A percentile compares a stretch with the other conserved stretches of the same genome.
phyloP scores from a whole-genome alignment of 2,888 invertebrate genomes.

The Ophion obscuratus region DNA sequence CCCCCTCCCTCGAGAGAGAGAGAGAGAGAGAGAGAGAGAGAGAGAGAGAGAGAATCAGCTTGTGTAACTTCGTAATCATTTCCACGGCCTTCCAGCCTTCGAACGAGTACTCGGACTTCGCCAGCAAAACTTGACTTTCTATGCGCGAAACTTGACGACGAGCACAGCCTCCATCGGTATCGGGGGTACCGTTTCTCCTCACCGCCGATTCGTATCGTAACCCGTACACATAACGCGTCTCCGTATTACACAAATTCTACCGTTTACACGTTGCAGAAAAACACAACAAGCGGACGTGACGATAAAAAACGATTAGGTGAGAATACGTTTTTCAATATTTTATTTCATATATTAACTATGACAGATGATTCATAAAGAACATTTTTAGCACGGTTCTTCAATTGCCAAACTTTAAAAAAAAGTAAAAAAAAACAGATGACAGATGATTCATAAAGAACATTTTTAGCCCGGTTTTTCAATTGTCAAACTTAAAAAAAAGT shows the following conservation, averaged over 20 bases:
- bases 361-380: too few relatives aligned
- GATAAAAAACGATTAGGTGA: too few relatives aligned
- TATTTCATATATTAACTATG: too few relatives aligned
- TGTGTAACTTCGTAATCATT: constrained; percentile 73
- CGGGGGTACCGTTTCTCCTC: constrained; percentile 27
- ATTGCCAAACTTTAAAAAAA: too few relatives aligned
- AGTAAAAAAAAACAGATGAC: background rate
- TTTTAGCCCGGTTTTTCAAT: too few relatives aligned
- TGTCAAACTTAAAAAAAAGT: too few relatives aligned
- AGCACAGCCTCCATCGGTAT: constrained; percentile 19
- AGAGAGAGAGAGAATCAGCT: constrained; percentile 49
- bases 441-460: too few relatives aligned
- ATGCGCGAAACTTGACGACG: constrained; percentile 54
- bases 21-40: background rate
- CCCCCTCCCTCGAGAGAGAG: too few relatives aligned
- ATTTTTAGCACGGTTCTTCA: too few relatives aligned
- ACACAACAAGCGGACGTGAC: background rate
- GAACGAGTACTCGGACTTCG: constrained; percentile 54
- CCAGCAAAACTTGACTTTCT: constrained; percentile 60
- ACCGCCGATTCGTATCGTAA: background rate
- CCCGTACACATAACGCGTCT: background rate
- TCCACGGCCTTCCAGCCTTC: constrained; percentile 75
- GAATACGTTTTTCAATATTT: too few relatives aligned
- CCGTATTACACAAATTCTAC: background rate
- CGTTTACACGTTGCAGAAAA: background rate